Percentiles rank a stretch among this genome's conserved stretches.
phyloP scores from a whole-genome alignment of 2,888 invertebrate species.

The Tortrix viridana region DNA sequence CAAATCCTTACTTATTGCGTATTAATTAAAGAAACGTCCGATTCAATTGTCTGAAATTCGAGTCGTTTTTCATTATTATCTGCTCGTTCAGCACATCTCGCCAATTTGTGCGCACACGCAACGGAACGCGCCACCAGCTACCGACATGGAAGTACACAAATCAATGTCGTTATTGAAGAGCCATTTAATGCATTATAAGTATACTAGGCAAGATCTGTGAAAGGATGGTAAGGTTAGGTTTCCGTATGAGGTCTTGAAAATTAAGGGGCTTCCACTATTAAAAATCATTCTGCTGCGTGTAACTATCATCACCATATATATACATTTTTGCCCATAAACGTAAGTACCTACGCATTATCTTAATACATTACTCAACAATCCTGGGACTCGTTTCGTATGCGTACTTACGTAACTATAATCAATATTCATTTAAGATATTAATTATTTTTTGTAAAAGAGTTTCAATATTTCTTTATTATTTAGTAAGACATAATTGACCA shows the following conservation, averaged over 20 bases:
- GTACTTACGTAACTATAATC: too few relatives aligned
- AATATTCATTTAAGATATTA: too few relatives aligned
- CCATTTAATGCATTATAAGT: not conserved
- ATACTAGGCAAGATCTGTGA: too few relatives aligned
- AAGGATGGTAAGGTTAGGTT: too few relatives aligned
- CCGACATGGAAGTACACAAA: constrained; percentile 11
- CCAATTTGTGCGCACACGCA: constrained; percentile 37
- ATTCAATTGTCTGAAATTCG: constrained; percentile 13
- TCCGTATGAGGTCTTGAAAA: too few relatives aligned
- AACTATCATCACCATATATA: too few relatives aligned
- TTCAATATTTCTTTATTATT: too few relatives aligned
- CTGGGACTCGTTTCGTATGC: constrained; percentile 1
- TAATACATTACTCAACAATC: constrained; percentile 23
- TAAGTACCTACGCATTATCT: constrained; percentile 31
- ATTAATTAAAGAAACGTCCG: not conserved
- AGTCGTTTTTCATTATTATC: constrained; percentile 32
- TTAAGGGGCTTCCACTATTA: too few relatives aligned
- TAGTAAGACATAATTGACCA: too few relatives aligned
- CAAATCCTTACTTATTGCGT: not conserved
- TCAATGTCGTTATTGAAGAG: constrained; percentile 10
- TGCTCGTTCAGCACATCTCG: constrained; percentile 16
- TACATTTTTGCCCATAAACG: constrained; percentile 34
- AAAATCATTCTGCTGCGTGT: too few relatives aligned
- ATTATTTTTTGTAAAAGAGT: too few relatives aligned
- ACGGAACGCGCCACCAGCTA: constrained; percentile 16